Base-by-base conservation (phyloP, 2,888 invertebrate genomes). In the Silvanus unidentatus region DNA sequence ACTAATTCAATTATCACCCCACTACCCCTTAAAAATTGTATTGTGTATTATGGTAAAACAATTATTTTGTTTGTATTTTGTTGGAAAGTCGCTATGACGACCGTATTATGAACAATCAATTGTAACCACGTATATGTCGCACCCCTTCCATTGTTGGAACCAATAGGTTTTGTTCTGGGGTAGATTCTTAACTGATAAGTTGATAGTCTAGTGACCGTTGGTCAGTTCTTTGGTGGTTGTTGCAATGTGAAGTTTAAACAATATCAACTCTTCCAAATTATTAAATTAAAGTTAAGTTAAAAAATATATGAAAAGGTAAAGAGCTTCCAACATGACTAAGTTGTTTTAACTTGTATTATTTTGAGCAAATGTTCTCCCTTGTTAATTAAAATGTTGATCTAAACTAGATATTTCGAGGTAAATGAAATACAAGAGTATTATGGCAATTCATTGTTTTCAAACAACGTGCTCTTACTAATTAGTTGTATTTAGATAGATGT, bases 51-150 rank as follows among this genome's bases (percentile, higher is more conserved):
- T 22, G 22, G 22, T 22, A 22, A 22, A 37, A 37, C 37, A 45
- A 40, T 35, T 42, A 39, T 45, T 45, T 53, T 69, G 70, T 70
- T 70, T 70, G 70, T 69, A 69, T 69, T 66, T 37, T 32, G 32
- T 61, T 53, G 55, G 55, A 58, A 54, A 50, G 65, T 69, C 60
- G 55, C 66, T 62, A 69, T 68, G 68, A 60, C 66, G 54, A 70
- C 68, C 58, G 55, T 13, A 56, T n/a, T n/a, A n/a, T 62, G 60
- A 63, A 67, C 70, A 70, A 70, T 70, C 70, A 69, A 67, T 70
- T 66, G 67, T 62, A 58, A 64, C 68, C 70, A 70, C 70, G 70
- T 70, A 68, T n/a, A n/a, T 57, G 52, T 52, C 57, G 59, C 55
- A 62, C 63, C 63, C 60, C 60, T 58, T 59, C 52, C 49, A 53